Percentiles rank a stretch among this genome's conserved stretches.
These are phyloP conservation scores for Oreochromis tanganicae DNA, from an alignment of 2,113 vertebrate genomes.

Conservation along the genomic window DNA sequence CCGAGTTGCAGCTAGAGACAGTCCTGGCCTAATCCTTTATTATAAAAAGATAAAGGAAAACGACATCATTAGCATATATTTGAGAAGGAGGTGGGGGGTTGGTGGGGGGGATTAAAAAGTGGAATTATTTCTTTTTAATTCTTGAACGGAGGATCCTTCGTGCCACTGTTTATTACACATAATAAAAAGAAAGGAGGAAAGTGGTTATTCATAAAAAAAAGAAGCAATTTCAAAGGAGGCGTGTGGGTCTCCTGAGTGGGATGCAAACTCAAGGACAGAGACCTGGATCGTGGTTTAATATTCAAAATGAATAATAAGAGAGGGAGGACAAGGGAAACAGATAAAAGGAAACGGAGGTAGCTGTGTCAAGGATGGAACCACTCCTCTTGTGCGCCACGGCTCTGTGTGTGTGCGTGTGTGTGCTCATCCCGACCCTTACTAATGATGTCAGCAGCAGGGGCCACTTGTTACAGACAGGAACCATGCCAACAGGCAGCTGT, in stretches of 20 bases:
- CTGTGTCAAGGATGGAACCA: constrained; percentile 41
- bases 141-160: constrained; percentile 67
- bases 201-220: constrained; percentile 15
- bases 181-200: constrained; percentile 39
- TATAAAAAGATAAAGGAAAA: constrained; percentile 83
- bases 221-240: constrained; percentile 8
- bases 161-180: constrained; percentile 69
- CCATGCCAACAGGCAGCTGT: constrained; percentile 55
- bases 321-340: constrained; percentile 21
- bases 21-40: constrained; percentile 82
- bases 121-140: constrained; percentile 76
- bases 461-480: constrained; percentile 53
- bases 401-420: neutral
- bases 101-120: constrained; percentile 68
- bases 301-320: constrained; percentile 62
- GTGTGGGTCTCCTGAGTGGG: constrained; percentile 46
- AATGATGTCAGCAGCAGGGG: constrained; percentile 62
- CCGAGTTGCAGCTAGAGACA: constrained; percentile 75
- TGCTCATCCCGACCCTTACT: constrained; percentile 26
- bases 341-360: constrained; percentile 54
- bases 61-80: constrained; percentile 79
- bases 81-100: constrained; percentile 54
- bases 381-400: constrained; percentile 1
- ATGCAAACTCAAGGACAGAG: constrained; percentile 65
- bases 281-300: constrained; percentile 48